These are phyloP conservation scores for Protula sp. DNA, from an alignment of 2,888 invertebrate genomes.

Conservation along the genomic window DNA sequence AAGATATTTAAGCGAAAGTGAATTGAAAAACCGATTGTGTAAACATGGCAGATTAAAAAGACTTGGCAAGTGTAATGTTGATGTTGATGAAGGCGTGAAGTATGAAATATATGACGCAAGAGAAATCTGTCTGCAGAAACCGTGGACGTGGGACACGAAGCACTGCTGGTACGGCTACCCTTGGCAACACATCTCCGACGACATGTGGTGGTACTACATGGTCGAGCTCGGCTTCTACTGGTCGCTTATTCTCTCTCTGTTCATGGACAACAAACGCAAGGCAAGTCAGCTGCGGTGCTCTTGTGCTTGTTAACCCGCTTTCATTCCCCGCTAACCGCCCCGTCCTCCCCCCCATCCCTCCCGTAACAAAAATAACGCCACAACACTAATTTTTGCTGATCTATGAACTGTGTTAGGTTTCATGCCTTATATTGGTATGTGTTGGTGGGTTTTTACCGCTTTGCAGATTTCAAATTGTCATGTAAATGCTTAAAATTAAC, in stretches of 20 bases:
- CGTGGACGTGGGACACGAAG: constrained; percentile 88
- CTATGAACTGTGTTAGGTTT: too few species aligned
- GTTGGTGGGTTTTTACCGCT: too few species aligned
- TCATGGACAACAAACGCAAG: constrained; percentile 80
- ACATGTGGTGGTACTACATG: constrained; percentile 97
- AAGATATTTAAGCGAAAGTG: too few species aligned
- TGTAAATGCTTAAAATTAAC: too few species aligned
- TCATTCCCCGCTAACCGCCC: not conserved
- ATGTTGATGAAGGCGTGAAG: not conserved
- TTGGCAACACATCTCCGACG: constrained; percentile 72
- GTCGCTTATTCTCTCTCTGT: constrained; percentile 84
- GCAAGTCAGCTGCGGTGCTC: constrained; percentile 31
- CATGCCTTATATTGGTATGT: too few species aligned
- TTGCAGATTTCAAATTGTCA: too few species aligned
- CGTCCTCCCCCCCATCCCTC: too few species aligned
- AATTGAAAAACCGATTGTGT: too few species aligned
- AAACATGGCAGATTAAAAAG: too few species aligned
- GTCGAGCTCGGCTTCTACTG: constrained; percentile 90
- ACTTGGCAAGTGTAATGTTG: not conserved
- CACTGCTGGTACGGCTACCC: constrained; percentile 78
- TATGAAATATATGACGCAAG: not conserved
- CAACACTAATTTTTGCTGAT: too few species aligned
- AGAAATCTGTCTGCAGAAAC: constrained; percentile 59
- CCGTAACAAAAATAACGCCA: too few species aligned
- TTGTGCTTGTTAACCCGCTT: not conserved